Percentiles rank a stretch among this genome's conserved stretches.
Evolutionary conservation across 2,888 invertebrate genomes (phyloP).

Genomic region (Nipponacmea schrenckii): DNA sequence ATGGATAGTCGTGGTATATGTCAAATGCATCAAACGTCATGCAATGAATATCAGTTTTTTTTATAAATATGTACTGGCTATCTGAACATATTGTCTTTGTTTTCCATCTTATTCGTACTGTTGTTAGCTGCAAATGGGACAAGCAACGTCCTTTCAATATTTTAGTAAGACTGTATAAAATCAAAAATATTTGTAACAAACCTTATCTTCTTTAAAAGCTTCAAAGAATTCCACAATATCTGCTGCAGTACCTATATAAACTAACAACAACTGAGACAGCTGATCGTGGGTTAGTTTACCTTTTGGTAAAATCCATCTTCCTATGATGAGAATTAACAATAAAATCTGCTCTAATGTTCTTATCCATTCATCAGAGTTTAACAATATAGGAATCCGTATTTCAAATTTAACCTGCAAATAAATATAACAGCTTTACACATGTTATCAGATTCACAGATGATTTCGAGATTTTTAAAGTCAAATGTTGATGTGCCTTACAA

Average conservation of each 20-base stretch:
- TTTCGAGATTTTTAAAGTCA: not conserved
- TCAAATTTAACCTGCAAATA: constrained; percentile 59
- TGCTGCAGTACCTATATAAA: constrained; percentile 86
- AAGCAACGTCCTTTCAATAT: no score
- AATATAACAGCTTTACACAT: not conserved
- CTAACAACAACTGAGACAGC: constrained; percentile 87
- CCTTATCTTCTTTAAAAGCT: constrained; percentile 78
- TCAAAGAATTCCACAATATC: constrained; percentile 98
- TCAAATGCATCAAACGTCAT: no score
- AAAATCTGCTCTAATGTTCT: constrained; percentile 89
- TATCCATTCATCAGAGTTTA: constrained; percentile 83
- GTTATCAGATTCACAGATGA: not conserved
- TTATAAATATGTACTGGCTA: no score
- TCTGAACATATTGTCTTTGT: no score
- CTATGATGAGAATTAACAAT: constrained; percentile 88
- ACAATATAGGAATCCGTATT: constrained; percentile 61
- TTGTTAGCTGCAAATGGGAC: no score
- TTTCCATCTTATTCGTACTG: no score
- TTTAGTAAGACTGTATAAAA: no score
- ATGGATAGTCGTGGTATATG: no score
- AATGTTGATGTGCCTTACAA: no score
- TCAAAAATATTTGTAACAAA: constrained; percentile 22
- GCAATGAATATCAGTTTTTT: no score
- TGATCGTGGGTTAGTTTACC: constrained; percentile 89
- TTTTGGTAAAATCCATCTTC: constrained; percentile 92